These are phyloP conservation scores for Drosophila pachea DNA, from an alignment of 1,140 invertebrate genomes.

Conservation along the genomic window DNA sequence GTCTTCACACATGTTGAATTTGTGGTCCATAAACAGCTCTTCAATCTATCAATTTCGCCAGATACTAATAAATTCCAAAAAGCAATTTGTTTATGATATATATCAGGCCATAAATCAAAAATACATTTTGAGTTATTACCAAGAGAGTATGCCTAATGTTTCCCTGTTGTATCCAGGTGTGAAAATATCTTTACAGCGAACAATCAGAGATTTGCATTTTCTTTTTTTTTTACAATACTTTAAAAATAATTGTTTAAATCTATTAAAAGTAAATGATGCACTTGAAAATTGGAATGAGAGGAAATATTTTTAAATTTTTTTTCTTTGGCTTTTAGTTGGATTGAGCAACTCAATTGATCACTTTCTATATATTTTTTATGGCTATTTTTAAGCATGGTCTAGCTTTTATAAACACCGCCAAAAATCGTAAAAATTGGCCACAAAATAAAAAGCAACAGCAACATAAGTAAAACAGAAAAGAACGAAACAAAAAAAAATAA, in stretches of 20 bases:
- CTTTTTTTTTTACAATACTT: not conserved
- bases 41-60: constrained; percentile 5
- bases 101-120: constrained; percentile 23
- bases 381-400: constrained; percentile 33
- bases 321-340: constrained; percentile 12
- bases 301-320: not conserved
- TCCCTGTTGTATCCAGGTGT: not conserved
- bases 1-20: not conserved
- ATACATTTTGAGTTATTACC: constrained; percentile 3
- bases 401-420: constrained; percentile 62
- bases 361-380: not conserved
- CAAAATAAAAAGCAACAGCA: constrained; percentile 26
- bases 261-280: too few species aligned
- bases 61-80: constrained; percentile 21
- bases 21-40: constrained; percentile 3
- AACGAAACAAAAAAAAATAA: constrained; percentile 16
- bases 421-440: constrained; percentile 52
- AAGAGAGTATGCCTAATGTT: not conserved
- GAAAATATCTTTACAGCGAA: constrained; percentile 3
- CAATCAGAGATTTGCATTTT: not conserved
- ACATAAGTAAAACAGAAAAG: too few species aligned
- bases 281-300: too few species aligned
- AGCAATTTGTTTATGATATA: constrained; percentile 61
- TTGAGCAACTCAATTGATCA: constrained; percentile 30
- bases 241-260: not conserved